Conservation (phyloP, 2,888 invertebrate genomes). For the Scaptomyza cyrtandrae region DNA sequence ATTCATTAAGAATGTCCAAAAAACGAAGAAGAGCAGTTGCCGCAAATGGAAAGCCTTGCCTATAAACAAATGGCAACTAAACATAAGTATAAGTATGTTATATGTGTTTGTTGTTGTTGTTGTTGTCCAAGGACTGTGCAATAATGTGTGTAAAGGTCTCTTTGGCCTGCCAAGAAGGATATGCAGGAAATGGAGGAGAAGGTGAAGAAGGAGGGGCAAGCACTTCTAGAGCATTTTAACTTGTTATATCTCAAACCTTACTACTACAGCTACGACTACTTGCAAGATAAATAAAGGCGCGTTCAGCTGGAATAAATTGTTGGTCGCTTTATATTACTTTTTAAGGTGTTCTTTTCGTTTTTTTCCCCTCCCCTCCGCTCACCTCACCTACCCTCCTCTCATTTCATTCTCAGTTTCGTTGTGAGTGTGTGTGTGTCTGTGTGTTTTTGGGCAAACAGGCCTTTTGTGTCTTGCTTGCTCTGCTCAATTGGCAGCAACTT, state of each 20-base stretch:
- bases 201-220: background rate
- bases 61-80: background rate
- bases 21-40: background rate
- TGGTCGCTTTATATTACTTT: slow-evolving; percentile 18
- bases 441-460: slow-evolving; percentile 9
- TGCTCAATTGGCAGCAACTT: slow-evolving; percentile 33
- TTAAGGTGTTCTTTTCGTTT: slow-evolving; percentile 8
- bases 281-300: slow-evolving; percentile 15
- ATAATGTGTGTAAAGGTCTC: background rate
- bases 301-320: slow-evolving; percentile 20
- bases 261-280: slow-evolving; percentile 1
- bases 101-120: background rate
- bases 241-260: slow-evolving; percentile 4
- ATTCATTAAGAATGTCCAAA: background rate
- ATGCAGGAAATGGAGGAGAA: no score
- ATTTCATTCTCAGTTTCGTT: slow-evolving; percentile 8
- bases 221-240: background rate
- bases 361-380: background rate
- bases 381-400: background rate
- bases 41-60: slow-evolving; percentile 1
- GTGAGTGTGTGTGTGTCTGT: slow-evolving; percentile 9
- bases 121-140: no score
- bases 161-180: background rate
- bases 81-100: no score
- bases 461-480: slow-evolving; percentile 13